Evolutionary conservation across 37 sponge, comb jelly and placozoan species (phyloP).

Genomic region (Agelas oroides): DNA sequence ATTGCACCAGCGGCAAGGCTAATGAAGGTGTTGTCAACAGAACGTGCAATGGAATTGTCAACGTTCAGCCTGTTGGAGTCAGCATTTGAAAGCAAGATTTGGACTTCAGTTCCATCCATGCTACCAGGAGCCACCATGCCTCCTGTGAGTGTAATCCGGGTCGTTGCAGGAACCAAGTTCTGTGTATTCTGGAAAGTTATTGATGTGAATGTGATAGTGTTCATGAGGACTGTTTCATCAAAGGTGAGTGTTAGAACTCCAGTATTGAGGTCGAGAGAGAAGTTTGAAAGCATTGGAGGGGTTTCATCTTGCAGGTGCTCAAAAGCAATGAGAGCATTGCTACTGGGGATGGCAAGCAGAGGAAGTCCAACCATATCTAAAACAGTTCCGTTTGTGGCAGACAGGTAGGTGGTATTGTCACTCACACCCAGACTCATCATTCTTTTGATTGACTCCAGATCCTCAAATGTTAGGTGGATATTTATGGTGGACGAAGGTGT

Average conservation of each 20-base stretch:
- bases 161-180: neutral
- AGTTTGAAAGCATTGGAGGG: conserved; percentile 74
- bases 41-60: conserved; percentile 61
- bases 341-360: conserved; percentile 39
- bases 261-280: conserved; percentile 85
- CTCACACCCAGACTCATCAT: conserved; percentile 53
- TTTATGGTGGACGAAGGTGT: conserved; percentile 37
- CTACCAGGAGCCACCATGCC: conserved; percentile 44
- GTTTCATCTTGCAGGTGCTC: conserved; percentile 63
- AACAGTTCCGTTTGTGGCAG: conserved; percentile 68
- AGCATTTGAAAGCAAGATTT: conserved; percentile 23
- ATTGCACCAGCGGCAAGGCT: conserved; percentile 60
- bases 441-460: conserved; percentile 61
- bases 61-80: conserved; percentile 56
- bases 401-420: conserved; percentile 68
- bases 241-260: conserved; percentile 77
- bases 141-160: conserved; percentile 49
- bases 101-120: conserved; percentile 44
- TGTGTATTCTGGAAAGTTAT: conserved; percentile 67
- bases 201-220: conserved; percentile 33
- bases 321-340: conserved; percentile 31
- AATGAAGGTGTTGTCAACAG: conserved; percentile 63
- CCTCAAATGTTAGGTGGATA: conserved; percentile 36
- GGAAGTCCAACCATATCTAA: conserved; percentile 67
- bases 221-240: conserved; percentile 72